Conservation (phyloP, 2,113 vertebrate genomes). For the Gyps fulvus region DNA sequence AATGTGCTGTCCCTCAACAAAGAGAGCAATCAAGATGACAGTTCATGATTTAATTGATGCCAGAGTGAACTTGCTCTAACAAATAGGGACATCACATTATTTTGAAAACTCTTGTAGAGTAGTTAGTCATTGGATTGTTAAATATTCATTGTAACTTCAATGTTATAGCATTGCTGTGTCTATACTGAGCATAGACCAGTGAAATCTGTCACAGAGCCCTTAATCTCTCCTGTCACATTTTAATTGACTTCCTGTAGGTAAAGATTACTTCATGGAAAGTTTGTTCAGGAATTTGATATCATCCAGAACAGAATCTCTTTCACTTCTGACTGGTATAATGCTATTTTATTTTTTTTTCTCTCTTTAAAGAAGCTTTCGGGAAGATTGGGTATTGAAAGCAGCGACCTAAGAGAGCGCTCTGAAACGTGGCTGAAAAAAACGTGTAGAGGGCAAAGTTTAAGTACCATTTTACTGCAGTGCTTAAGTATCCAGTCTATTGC, state of each 20-base stretch:
- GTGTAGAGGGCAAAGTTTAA: constrained; percentile 41
- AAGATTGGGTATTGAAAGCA: not conserved
- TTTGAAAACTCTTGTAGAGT: constrained; percentile 91
- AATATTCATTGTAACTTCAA: constrained; percentile 85
- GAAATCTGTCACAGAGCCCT: constrained; percentile 85
- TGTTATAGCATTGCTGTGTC: constrained; percentile 78
- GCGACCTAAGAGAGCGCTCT: not conserved
- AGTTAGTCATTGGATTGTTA: constrained; percentile 85
- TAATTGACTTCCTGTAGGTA: constrained; percentile 95
- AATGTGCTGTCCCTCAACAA: constrained; percentile 94
- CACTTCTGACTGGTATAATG: not conserved
- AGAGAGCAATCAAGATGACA: constrained; percentile 90
- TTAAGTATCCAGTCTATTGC: not conserved
- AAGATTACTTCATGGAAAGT: constrained; percentile 88
- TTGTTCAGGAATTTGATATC: constrained; percentile 76
- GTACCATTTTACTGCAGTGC: constrained; percentile 21
- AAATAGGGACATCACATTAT: constrained; percentile 92
- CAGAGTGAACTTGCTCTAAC: constrained; percentile 84
- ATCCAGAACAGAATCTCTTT: constrained; percentile 40
- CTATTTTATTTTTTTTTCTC: not conserved
- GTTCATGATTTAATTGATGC: constrained; percentile 93
- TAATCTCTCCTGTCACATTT: constrained; percentile 91
- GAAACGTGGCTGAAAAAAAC: not conserved
- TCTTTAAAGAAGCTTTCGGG: constrained; percentile 14
- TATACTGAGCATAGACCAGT: constrained; percentile 77